Base-by-base conservation (phyloP, 2,113 vertebrate genomes). In the Odontophorus gujanensis region DNA sequence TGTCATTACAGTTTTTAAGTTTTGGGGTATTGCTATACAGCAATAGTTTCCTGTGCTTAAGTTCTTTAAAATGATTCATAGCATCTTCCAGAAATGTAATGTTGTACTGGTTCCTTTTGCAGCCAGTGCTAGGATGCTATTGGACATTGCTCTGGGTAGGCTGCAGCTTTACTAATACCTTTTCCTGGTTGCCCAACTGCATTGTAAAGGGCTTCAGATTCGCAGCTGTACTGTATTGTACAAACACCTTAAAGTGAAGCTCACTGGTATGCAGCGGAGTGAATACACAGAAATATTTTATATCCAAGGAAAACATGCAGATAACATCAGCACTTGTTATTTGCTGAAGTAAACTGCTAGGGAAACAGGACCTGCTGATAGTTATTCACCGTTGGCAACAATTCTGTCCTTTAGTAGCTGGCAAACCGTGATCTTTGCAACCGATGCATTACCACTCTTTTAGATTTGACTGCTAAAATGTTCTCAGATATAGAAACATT, bases 181-280 rank as follows among this genome's bases (percentile, higher is more conserved):
- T 22, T 20, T 92, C 43, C 40, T 81, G 6, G 0, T 43, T 47
- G 78, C 61, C 82, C 50, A 42, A 67, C 79, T 95, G 79, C 55
- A 6, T 92, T 91, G 72, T 78, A 87, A 94, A 85, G 87, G 75
- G 14, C 85, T 95, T 71, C 72, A 81, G 47, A 72, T 92, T 87
- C 80, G 90, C 95, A 96, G 82, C 79, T 92, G 91, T 55, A 48
- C 36, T 58, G 30, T 48, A 82, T 87, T 96, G 65, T 61, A 47
- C 76, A 95, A 95, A 93, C 76, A 93, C 89, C 72, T 87, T 74
- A 83, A 93, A 92, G 87, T 82, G 55, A 73, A 90, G 57, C 65
- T 90, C 76, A 28, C 51, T 95, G 92, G 82, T 82, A 81, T 22
- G 58, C 90, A 93, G 80, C 87, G 93, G 76, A 72, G 47, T 63